Evolutionary conservation across 2,888 invertebrate genomes (phyloP).

Genomic region (Hirtodrosophila trivittata): DNA sequence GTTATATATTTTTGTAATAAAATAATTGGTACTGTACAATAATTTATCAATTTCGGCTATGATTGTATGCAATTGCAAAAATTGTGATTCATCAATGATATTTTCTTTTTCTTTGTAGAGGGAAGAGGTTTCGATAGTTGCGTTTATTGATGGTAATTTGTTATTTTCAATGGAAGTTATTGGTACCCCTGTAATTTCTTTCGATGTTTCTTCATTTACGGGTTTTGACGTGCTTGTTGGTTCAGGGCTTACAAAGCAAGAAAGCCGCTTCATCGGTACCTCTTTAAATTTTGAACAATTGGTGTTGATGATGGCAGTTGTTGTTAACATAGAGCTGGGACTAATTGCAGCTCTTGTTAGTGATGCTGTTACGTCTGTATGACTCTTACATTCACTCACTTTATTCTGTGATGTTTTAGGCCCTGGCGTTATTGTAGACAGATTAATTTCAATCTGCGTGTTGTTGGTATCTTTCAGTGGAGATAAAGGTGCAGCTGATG

Average conservation of each 20-base stretch:
- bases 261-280: conserved; percentile 28
- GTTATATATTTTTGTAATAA: conserved; percentile 84
- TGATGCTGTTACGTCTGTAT: conserved; percentile 48
- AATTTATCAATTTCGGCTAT: conserved; percentile 82
- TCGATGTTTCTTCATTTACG: conserved; percentile 29
- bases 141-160: conserved; percentile 41
- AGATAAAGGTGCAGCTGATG: conserved; percentile 4
- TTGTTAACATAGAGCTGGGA: conserved; percentile 25
- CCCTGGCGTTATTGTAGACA: conserved; percentile 88
- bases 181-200: conserved; percentile 21
- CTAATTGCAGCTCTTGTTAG: conserved; percentile 29
- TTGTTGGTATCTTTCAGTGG: conserved; percentile 45
- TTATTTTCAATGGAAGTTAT: conserved; percentile 34
- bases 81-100: conserved; percentile 81
- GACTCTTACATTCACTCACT: conserved; percentile 73
- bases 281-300: conserved; percentile 11
- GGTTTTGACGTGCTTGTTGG: conserved; percentile 21
- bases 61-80: conserved; percentile 80
- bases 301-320: conserved; percentile 21
- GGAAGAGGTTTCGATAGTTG: conserved; percentile 42
- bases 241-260: conserved; percentile 47
- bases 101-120: conserved; percentile 34
- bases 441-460: conserved; percentile 86
- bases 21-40: conserved; percentile 84
- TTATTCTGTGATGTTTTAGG: conserved; percentile 50